Conservation (phyloP, 2,113 vertebrate genomes). For the Illadopsis cleaveri region DNA sequence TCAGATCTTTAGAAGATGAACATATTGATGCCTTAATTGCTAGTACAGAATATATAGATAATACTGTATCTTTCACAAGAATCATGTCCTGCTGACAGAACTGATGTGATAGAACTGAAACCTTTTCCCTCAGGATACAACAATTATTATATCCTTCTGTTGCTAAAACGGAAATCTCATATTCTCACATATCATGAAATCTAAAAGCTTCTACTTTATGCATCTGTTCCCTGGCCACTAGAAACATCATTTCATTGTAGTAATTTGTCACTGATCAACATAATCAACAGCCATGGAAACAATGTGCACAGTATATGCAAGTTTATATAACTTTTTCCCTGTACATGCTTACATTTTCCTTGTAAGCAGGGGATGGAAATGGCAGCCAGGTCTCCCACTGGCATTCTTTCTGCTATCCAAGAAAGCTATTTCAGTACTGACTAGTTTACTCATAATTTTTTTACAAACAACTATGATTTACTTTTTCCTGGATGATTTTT, state of each 20-base stretch:
- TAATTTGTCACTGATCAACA: not conserved
- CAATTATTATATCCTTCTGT: not conserved
- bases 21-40: conserved; percentile 12
- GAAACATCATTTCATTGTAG: not conserved
- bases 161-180: not conserved
- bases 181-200: not conserved
- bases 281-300: not conserved
- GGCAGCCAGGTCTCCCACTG: not conserved
- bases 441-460: not conserved
- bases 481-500: not conserved
- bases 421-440: not conserved
- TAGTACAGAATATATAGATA: not conserved
- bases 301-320: not conserved
- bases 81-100: not conserved
- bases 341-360: not conserved
- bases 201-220: not conserved
- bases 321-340: not conserved
- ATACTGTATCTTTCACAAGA: not conserved
- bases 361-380: not conserved
- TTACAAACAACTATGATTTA: not conserved
- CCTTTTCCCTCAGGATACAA: not conserved
- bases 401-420: not conserved
- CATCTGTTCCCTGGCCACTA: not conserved
- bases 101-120: not conserved
- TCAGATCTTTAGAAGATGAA: not conserved